Percentiles rank a stretch among this genome's conserved stretches.
Evolutionary conservation across 2,888 invertebrate species (phyloP).

Genomic region (Drosophila mimica): DNA sequence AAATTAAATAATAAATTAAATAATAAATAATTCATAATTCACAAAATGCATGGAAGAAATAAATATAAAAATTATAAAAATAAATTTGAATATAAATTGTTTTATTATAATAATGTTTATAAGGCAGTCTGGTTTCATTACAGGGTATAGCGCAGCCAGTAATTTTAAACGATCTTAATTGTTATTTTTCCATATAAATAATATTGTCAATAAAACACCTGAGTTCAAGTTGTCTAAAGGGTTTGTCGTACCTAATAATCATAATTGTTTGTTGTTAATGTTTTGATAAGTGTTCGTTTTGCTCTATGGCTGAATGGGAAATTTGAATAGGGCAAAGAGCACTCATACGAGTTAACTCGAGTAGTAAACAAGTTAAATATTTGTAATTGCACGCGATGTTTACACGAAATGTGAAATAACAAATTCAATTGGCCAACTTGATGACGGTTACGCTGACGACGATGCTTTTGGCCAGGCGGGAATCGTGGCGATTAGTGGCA

Average conservation of each 20-base stretch:
- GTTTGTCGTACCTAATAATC: slow-evolving; percentile 37
- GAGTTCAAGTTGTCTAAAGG: slow-evolving; percentile 13
- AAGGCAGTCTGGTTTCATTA: not conserved
- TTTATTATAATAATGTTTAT: not conserved
- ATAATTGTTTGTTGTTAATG: slow-evolving; percentile 61
- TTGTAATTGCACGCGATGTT: slow-evolving; percentile 78
- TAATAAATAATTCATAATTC: not conserved
- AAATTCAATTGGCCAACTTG: slow-evolving; percentile 49
- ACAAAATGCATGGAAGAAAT: not conserved
- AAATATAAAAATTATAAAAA: not conserved
- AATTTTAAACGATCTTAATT: not conserved
- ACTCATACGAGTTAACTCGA: slow-evolving; percentile 26
- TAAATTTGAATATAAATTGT: not conserved
- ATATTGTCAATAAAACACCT: not conserved
- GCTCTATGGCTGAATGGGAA: slow-evolving; percentile 50
- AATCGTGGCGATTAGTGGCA: slow-evolving; percentile 17
- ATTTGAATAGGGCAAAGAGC: slow-evolving; percentile 14
- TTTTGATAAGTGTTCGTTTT: slow-evolving; percentile 73
- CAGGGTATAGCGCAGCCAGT: not conserved
- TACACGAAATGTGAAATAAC: slow-evolving; percentile 63
- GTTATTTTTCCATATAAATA: not conserved
- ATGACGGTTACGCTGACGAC: slow-evolving; percentile 14
- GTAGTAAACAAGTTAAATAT: slow-evolving; percentile 42
- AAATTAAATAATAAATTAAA: too few relatives aligned
- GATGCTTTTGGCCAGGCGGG: not conserved